phyloP scores from a whole-genome alignment of 2,797 vertebrate genomes.

The Pseudocheirus occidentalis region DNA sequence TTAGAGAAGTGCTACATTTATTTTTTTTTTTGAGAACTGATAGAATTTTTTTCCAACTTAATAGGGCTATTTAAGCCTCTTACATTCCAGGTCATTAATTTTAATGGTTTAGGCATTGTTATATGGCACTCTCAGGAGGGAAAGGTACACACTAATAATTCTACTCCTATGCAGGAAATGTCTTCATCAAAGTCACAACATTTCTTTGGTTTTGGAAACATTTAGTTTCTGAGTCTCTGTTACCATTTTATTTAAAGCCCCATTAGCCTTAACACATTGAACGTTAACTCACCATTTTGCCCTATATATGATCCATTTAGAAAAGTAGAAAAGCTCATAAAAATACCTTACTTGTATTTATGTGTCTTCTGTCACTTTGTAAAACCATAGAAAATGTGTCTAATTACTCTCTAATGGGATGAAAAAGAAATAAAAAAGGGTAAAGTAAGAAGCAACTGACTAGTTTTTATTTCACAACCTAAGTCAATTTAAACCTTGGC shows the following conservation, averaged over 20 bases:
- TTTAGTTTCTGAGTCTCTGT: constrained; percentile 59
- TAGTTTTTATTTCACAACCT: constrained; percentile 16
- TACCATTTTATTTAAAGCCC: constrained; percentile 72
- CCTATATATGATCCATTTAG: constrained; percentile 58
- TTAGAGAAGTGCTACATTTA: constrained; percentile 50
- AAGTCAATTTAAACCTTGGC: background rate
- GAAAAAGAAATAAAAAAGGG: constrained; percentile 41
- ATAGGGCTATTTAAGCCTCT: constrained; percentile 54
- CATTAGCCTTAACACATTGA: constrained; percentile 67
- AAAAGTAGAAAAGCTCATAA: constrained; percentile 56
- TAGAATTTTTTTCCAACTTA: constrained; percentile 46
- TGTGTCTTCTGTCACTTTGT: constrained; percentile 36
- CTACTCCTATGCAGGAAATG: constrained; percentile 52
- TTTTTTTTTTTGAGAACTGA: constrained; percentile 47
- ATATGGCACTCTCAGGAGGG: constrained; percentile 23
- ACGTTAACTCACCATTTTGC: constrained; percentile 54
- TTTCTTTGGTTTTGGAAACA: constrained; percentile 67
- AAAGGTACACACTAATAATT: constrained; percentile 44
- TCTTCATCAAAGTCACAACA: constrained; percentile 53
- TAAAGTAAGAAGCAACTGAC: background rate
- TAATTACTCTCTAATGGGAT: constrained; percentile 42
- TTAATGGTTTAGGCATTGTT: constrained; percentile 65
- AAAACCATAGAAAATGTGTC: constrained; percentile 45
- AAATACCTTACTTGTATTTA: constrained; percentile 60
- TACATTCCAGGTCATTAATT: constrained; percentile 69